Evolutionary conservation across 2,888 invertebrate species (phyloP), one percentile per base, ranked within the genome.

Genomic region (Xestia sexstrigata): DNA sequence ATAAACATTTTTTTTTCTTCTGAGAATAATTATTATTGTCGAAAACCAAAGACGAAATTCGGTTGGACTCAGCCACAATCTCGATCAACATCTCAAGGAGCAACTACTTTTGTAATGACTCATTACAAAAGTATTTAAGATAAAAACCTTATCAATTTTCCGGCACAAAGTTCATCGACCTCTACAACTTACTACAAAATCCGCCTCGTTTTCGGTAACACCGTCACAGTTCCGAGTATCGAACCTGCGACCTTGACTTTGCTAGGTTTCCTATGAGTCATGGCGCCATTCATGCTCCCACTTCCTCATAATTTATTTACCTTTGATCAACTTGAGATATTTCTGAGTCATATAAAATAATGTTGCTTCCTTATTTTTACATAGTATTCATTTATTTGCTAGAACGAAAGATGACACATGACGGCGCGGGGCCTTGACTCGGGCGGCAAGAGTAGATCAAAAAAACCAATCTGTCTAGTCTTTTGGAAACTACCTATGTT

Each of bases 211-310:
- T 78, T 86, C 58, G 42, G 76, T 76, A 75, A 52, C 49, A 62
- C 52, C 67, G 60, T 77, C 76, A 66, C 63, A n/a, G 47, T 81
- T 75, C 71, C 70, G 79, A 84, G 85, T 75, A 86, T 73, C 74
- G 73, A 81, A 78, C 78, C 82, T 69, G 42, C 3, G 81, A 81
- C 87, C 87, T 87, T 87, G 87, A 79, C 71, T 74, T 65, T 74
- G 74, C 74, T 70, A 74, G 75, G 45, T 71, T 77, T 77, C 78
- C 71, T 78, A 68, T 87, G 87, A 87, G 45, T 87, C 87, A 87
- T 66, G 3, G 71, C 66, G 65, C 39, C 84, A 73, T 63, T 72
- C 62, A 39, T 66, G 58, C 69, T 70, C 62, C 62, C 66, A 69
- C 85, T 81, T 79, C 87, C 78, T 73, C 17, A 30, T 82, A n/a